A percentile compares a stretch with the other conserved stretches of the same genome.
Conservation (phyloP, 1,140 invertebrate species). For the Dendrolimus kikuchii region DNA sequence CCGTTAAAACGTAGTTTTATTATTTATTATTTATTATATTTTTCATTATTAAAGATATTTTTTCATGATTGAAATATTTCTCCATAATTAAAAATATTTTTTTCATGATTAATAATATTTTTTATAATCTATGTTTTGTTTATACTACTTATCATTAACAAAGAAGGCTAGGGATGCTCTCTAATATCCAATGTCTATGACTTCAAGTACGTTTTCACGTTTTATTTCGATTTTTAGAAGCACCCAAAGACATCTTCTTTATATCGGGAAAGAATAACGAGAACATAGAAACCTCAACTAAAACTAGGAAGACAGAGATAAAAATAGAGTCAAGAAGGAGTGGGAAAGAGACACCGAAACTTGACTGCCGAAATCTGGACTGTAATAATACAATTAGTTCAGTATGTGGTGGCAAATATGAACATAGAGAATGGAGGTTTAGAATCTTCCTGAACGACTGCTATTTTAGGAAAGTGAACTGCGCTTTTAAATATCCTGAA, state of each 20-base stretch:
- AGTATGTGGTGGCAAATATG: slow-evolving; percentile 37
- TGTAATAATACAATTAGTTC: slow-evolving; percentile 37
- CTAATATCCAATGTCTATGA: no score
- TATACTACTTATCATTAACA: neutral
- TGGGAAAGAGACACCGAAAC: slow-evolving; percentile 4
- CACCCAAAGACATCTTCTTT: slow-evolving; percentile 33
- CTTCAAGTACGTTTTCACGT: neutral
- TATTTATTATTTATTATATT: no score
- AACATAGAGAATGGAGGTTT: slow-evolving; percentile 28
- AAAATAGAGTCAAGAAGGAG: slow-evolving; percentile 8
- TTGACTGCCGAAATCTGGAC: slow-evolving; percentile 32
- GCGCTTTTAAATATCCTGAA: slow-evolving; percentile 32
- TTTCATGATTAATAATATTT: no score
- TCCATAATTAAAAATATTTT: no score
- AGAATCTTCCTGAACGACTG: slow-evolving; percentile 52
- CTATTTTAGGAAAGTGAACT: slow-evolving; percentile 53
- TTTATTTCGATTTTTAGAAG: slow-evolving; percentile 22
- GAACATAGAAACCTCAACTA: slow-evolving; percentile 10
- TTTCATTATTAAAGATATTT: no score
- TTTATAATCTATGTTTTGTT: neutral
- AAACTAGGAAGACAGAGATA: slow-evolving; percentile 7
- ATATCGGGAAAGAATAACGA: slow-evolving; percentile 47
- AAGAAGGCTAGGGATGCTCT: no score
- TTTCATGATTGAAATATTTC: neutral
- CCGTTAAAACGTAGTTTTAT: no score